Percentiles rank a stretch among this genome's conserved stretches.
Evolutionary conservation across 2,797 vertebrate genomes (phyloP).

Genomic region (Argentina silus): DNA sequence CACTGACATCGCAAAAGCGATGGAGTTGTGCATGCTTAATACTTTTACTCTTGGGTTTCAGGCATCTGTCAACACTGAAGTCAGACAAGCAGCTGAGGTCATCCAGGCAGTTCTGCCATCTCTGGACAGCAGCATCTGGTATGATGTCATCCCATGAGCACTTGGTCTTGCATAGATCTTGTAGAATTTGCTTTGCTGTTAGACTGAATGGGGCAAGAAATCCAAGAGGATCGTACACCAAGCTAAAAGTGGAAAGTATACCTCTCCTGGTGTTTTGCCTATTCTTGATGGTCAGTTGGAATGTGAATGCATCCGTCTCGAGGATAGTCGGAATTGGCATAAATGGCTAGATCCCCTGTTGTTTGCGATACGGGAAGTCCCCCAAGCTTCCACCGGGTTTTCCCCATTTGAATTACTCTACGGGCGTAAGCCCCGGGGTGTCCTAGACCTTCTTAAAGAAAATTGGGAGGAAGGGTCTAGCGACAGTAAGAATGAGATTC

Average conservation of each 20-base stretch:
- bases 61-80: slow-evolving; percentile 1
- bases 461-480: too few relatives aligned
- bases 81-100: neutral
- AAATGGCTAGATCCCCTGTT: too few relatives aligned
- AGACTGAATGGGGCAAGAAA: slow-evolving; percentile 2
- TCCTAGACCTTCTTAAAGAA: too few relatives aligned
- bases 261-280: too few relatives aligned
- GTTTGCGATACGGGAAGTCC: too few relatives aligned
- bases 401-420: too few relatives aligned
- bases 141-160: slow-evolving; percentile 13
- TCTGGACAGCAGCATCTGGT: neutral
- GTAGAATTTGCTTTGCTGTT: neutral
- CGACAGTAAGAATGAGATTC: too few relatives aligned
- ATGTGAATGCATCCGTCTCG: too few relatives aligned
- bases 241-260: neutral
- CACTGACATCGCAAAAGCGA: slow-evolving; percentile 17
- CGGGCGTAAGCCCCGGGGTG: too few relatives aligned
- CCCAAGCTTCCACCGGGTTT: too few relatives aligned
- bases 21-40: slow-evolving; percentile 10
- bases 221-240: slow-evolving; percentile 14
- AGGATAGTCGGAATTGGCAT: too few relatives aligned
- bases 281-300: too few relatives aligned
- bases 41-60: slow-evolving; percentile 19
- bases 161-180: slow-evolving; percentile 6
- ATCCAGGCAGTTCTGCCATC: neutral